phyloP scores from a whole-genome alignment of 37 sponge, comb jelly and placozoan species.

The Halichondria panicea region DNA sequence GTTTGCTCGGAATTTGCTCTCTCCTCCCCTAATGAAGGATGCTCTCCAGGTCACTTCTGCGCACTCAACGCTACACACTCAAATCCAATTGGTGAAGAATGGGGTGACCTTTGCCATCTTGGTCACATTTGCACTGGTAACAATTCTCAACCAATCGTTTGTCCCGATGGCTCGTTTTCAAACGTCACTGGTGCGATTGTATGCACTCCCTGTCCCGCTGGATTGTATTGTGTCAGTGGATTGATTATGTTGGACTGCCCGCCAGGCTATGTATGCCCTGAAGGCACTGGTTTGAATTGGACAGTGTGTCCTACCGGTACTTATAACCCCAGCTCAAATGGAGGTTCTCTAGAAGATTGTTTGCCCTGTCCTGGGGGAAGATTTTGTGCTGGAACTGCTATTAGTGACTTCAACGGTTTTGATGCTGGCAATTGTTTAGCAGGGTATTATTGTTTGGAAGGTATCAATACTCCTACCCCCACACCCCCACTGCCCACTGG shows the following conservation, averaged over 20 bases:
- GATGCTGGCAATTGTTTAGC: background rate
- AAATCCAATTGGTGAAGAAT: background rate
- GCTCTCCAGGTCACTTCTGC: conserved; percentile 14
- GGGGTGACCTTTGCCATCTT: background rate
- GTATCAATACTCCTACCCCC: background rate
- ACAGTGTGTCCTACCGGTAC: background rate
- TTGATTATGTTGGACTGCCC: background rate
- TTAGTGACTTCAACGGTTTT: background rate
- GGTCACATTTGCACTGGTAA: conserved; percentile 19
- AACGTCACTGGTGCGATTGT: background rate
- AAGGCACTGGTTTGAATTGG: background rate
- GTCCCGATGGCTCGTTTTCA: conserved; percentile 1
- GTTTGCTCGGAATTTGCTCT: background rate
- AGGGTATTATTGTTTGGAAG: conserved; percentile 6
- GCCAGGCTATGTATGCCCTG: background rate
- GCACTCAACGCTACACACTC: background rate
- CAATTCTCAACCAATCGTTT: background rate
- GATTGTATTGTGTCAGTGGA: conserved; percentile 2
- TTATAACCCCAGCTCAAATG: background rate
- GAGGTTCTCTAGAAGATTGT: background rate
- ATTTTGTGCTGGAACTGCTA: background rate
- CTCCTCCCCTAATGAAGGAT: background rate
- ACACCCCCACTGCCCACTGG: background rate
- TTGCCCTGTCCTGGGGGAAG: background rate
- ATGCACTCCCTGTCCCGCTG: conserved; percentile 1